Evolutionary conservation across 1,140 invertebrate species (phyloP).

Genomic region (Philotrypesis tridentata): DNA sequence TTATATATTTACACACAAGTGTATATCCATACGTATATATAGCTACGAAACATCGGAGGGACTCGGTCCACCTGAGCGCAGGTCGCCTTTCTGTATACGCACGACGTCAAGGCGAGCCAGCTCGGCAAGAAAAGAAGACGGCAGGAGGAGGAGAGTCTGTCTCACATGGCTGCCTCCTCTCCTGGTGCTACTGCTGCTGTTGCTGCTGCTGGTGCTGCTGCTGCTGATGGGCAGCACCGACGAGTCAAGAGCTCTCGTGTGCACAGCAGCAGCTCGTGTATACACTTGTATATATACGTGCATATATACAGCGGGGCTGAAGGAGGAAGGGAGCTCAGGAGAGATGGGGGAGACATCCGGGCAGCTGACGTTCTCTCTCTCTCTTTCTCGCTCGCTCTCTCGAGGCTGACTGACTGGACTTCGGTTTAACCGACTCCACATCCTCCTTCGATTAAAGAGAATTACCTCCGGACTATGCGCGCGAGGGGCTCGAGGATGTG

Average conservation of each 20-base stretch:
- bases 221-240: constrained; percentile 66
- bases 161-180: constrained; percentile 73
- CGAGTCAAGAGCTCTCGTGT: constrained; percentile 61
- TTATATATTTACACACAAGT: no score
- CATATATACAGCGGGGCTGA: no score
- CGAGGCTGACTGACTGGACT: constrained; percentile 72
- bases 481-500: background rate
- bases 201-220: no score
- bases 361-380: constrained; percentile 70
- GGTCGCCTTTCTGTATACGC: no score
- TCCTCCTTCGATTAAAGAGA: constrained; percentile 74
- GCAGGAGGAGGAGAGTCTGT: constrained; percentile 68
- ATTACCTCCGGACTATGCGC: constrained; percentile 68
- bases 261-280: constrained; percentile 16
- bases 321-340: constrained; percentile 43
- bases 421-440: constrained; percentile 74
- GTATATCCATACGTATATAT: no score
- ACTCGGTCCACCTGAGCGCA: constrained; percentile 68
- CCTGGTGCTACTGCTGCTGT: no score
- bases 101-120: background rate
- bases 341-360: constrained; percentile 74
- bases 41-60: no score
- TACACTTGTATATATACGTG: no score
- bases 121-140: no score
- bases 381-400: background rate